phyloP scores from a whole-genome alignment of 2,797 vertebrate species.

The Danio kyathit region DNA sequence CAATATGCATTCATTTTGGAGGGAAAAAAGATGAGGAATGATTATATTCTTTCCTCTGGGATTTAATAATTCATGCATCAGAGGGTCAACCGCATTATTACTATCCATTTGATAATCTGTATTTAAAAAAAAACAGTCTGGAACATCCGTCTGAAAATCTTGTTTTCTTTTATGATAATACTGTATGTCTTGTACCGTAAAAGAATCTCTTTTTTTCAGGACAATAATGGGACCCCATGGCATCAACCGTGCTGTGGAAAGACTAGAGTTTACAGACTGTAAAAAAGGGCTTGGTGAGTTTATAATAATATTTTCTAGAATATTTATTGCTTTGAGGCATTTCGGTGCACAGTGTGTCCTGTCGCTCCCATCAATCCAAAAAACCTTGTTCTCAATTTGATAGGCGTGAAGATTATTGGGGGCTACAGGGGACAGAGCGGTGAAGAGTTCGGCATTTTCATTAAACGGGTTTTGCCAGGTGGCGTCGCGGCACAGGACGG shows the following conservation, averaged over 20 bases:
- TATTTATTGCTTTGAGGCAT: neutral
- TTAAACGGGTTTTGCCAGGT: slow-evolving; percentile 85
- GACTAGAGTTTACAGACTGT: slow-evolving; percentile 84
- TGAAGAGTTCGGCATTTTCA: slow-evolving; percentile 88
- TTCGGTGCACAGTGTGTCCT: neutral
- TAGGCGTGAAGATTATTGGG: slow-evolving; percentile 89
- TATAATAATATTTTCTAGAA: neutral
- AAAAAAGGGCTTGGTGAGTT: slow-evolving; percentile 86
- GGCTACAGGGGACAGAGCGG: slow-evolving; percentile 82
- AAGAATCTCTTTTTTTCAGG: slow-evolving; percentile 70
- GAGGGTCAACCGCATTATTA: neutral
- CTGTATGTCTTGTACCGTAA: slow-evolving; percentile 1
- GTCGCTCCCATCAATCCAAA: slow-evolving; percentile 3
- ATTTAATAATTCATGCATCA: slow-evolving; percentile 3
- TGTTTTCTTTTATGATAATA: neutral
- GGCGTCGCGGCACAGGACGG: slow-evolving; percentile 84
- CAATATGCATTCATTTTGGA: neutral
- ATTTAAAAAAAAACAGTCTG: slow-evolving; percentile 11
- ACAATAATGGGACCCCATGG: slow-evolving; percentile 89
- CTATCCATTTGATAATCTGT: slow-evolving; percentile 20
- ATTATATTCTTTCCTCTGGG: neutral
- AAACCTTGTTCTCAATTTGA: slow-evolving; percentile 25
- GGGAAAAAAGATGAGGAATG: neutral
- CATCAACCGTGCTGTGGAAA: slow-evolving; percentile 83
- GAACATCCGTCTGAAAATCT: neutral